Percentiles rank a stretch among this genome's conserved stretches.
Evolutionary conservation across 2,888 invertebrate species (phyloP).

Genomic region (Nomada fabriciana): DNA sequence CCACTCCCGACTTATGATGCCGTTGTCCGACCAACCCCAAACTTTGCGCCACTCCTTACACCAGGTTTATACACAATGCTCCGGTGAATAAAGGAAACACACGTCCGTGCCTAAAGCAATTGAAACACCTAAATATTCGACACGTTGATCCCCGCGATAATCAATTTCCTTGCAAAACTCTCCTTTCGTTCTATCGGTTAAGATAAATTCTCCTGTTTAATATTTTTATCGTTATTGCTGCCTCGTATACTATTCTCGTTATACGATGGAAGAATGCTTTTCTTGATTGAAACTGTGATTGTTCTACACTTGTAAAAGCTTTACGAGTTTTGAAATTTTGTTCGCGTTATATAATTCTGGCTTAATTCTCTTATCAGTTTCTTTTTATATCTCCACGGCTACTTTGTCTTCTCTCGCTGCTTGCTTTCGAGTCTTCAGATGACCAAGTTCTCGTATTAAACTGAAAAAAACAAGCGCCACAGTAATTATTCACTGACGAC

Average conservation of each 20-base stretch:
- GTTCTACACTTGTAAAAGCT: too few relatives aligned
- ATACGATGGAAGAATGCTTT: too few relatives aligned
- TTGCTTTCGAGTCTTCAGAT: too few relatives aligned
- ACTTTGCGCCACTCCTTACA: slow-evolving; percentile 74
- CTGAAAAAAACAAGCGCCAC: not conserved
- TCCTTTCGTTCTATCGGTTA: not conserved
- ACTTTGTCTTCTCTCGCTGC: too few relatives aligned
- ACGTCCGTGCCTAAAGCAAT: slow-evolving; percentile 52
- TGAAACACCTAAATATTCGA: slow-evolving; percentile 15
- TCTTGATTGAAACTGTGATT: too few relatives aligned
- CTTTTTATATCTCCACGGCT: too few relatives aligned
- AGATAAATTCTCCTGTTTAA: not conserved
- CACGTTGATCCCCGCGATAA: slow-evolving; percentile 2
- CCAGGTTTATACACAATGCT: slow-evolving; percentile 69
- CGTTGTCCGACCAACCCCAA: slow-evolving; percentile 81
- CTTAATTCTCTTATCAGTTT: too few relatives aligned
- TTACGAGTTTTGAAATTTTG: too few relatives aligned
- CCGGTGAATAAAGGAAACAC: slow-evolving; percentile 70
- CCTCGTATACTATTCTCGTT: too few relatives aligned
- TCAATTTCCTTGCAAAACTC: not conserved
- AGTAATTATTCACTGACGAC: slow-evolving; percentile 14
- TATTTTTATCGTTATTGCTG: not conserved
- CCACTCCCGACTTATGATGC: slow-evolving; percentile 83
- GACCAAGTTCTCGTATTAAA: not conserved
- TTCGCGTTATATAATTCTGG: too few relatives aligned